phyloP scores from a whole-genome alignment of 92 coral and sea anemone genomes.

The Plumapathes pennacea region DNA sequence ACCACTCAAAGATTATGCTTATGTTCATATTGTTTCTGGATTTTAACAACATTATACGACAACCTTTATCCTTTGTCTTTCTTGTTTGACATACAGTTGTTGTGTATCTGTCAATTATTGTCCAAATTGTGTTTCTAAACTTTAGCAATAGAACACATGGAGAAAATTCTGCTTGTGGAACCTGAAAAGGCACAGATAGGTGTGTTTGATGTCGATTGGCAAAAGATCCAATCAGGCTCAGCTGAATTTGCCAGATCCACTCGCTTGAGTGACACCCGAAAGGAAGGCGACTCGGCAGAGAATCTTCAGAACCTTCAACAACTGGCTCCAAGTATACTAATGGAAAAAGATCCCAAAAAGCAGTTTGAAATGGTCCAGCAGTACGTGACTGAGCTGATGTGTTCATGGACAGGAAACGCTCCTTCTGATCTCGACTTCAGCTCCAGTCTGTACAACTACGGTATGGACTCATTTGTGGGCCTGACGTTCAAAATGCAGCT shows the following conservation, averaged over 20 bases:
- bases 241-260: slow-evolving; percentile 33
- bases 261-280: slow-evolving; percentile 23
- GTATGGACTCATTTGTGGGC: slow-evolving; percentile 58
- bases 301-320: slow-evolving; percentile 5
- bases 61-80: too few relatives aligned
- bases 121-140: neutral
- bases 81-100: too few relatives aligned
- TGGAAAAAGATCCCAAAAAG: slow-evolving; percentile 30
- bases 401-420: slow-evolving; percentile 44
- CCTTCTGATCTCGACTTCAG: slow-evolving; percentile 51
- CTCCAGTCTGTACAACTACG: slow-evolving; percentile 47
- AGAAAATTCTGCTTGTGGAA: slow-evolving; percentile 41
- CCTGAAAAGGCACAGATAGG: slow-evolving; percentile 38
- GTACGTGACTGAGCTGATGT: slow-evolving; percentile 33
- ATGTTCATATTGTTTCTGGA: too few relatives aligned
- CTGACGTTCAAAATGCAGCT: slow-evolving; percentile 48
- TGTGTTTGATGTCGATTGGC: slow-evolving; percentile 67
- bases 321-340: slow-evolving; percentile 23
- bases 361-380: slow-evolving; percentile 30
- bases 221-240: slow-evolving; percentile 17
- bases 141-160: slow-evolving; percentile 39
- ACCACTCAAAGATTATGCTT: neutral
- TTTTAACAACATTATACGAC: too few relatives aligned
- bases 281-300: slow-evolving; percentile 6
- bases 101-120: neutral